A percentile compares a stretch with the other conserved stretches of the same genome.
These are phyloP conservation scores for Ariolimax columbianus DNA, from an alignment of 2,888 invertebrate species.

Conservation along the genomic window DNA sequence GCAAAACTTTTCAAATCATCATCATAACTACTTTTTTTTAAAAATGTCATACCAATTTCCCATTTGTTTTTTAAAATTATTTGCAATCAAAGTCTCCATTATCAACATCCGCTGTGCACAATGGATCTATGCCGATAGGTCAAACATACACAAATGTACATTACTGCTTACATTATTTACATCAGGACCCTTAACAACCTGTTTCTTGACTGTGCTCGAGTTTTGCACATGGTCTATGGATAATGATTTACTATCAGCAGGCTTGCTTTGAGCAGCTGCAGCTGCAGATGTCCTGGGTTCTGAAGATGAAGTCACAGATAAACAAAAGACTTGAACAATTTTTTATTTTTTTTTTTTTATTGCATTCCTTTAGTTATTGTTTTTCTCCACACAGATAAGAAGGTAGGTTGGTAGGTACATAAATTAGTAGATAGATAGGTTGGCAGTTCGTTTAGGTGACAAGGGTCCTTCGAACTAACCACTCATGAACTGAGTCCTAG, in stretches of 20 bases:
- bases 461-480: too few relatives aligned
- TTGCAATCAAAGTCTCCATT: too few relatives aligned
- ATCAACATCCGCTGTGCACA: background rate
- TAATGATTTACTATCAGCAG: background rate
- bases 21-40: too few relatives aligned
- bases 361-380: background rate
- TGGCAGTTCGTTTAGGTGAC: too few relatives aligned
- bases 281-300: background rate
- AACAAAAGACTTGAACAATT: background rate
- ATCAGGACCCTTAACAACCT: background rate
- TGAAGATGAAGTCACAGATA: constrained; percentile 1
- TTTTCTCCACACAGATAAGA: background rate
- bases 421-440: too few relatives aligned
- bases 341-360: background rate
- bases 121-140: too few relatives aligned
- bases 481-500: too few relatives aligned
- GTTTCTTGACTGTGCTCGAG: background rate
- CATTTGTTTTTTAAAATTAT: too few relatives aligned
- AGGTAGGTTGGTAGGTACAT: too few relatives aligned
- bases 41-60: too few relatives aligned
- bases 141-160: too few relatives aligned
- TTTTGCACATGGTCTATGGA: background rate
- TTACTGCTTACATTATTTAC: constrained; percentile 26
- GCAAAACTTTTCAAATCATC: too few relatives aligned
- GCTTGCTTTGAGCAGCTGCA: background rate